These are phyloP conservation scores for Alsophila aescularia DNA, from an alignment of 2,888 invertebrate species.

Conservation along the genomic window DNA sequence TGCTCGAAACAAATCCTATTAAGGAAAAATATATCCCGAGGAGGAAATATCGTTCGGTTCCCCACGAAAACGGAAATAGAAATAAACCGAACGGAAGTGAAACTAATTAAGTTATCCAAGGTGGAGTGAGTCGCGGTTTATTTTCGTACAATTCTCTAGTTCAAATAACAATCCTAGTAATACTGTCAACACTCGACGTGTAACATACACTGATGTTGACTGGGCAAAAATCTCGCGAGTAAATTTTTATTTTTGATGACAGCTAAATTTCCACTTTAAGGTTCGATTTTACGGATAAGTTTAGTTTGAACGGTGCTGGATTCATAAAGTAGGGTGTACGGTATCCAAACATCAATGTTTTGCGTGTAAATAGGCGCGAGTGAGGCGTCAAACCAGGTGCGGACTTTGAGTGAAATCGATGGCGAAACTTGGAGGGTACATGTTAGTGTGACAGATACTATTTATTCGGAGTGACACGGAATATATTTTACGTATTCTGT, in stretches of 20 bases:
- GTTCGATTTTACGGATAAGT: conserved; percentile 45
- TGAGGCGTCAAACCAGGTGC: conserved; percentile 80
- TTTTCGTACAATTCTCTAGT: conserved; percentile 74
- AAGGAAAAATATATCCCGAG: conserved; percentile 75
- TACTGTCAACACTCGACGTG: conserved; percentile 76
- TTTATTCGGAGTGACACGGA: conserved; percentile 65
- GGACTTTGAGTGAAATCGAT: conserved; percentile 71
- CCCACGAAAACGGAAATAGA: conserved; percentile 81
- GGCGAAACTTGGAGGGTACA: conserved; percentile 71
- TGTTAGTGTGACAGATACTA: conserved; percentile 79
- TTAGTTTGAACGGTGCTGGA: conserved; percentile 40
- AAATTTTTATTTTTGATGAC: conserved; percentile 48
- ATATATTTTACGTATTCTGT: conserved; percentile 54
- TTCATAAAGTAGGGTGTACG: conserved; percentile 64
- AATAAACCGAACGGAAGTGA: conserved; percentile 81
- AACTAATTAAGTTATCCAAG: conserved; percentile 83
- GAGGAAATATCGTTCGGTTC: conserved; percentile 72
- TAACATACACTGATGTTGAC: conserved; percentile 74
- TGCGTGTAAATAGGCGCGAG: conserved; percentile 79
- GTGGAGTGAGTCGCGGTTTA: conserved; percentile 74
- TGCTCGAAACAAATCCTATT: conserved; percentile 73
- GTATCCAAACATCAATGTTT: conserved; percentile 80
- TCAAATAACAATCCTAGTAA: conserved; percentile 73
- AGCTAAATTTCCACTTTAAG: conserved; percentile 48
- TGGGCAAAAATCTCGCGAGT: conserved; percentile 65